These are phyloP conservation scores for Dolichomitus sp. DNA, from an alignment of 2,888 invertebrate genomes.

Conservation along the genomic window DNA sequence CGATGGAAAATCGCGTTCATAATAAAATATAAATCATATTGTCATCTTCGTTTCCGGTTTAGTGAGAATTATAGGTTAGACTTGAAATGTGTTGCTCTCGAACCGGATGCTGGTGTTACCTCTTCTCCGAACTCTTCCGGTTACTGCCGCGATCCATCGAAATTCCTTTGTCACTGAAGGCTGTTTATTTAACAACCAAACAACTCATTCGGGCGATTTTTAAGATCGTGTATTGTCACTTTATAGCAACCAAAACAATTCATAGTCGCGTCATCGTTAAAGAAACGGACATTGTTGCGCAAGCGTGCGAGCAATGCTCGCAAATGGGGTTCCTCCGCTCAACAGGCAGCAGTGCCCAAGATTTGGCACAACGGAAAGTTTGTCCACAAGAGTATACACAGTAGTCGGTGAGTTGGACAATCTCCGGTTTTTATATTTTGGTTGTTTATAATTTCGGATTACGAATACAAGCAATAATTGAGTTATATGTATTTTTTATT, in stretches of 20 bases:
- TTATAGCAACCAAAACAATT: conserved; percentile 58
- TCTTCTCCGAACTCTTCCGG: conserved; percentile 74
- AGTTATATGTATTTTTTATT: too few relatives aligned
- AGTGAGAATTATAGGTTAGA: conserved; percentile 45
- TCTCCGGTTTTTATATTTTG: not conserved
- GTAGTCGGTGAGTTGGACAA: not conserved
- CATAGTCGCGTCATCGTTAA: conserved; percentile 62
- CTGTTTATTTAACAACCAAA: conserved; percentile 27
- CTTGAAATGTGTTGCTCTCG: conserved; percentile 31
- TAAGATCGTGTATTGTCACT: conserved; percentile 42
- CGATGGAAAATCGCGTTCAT: conserved; percentile 1
- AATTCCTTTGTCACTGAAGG: not conserved
- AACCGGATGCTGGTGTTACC: conserved; percentile 69
- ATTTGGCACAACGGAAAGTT: not conserved
- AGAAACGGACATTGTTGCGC: conserved; percentile 48
- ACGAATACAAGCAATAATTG: too few relatives aligned
- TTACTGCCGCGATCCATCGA: conserved; percentile 72
- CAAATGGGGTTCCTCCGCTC: not conserved
- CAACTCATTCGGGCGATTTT: conserved; percentile 14
- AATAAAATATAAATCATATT: conserved; percentile 34
- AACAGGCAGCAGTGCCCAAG: not conserved
- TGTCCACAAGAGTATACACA: not conserved
- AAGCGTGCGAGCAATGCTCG: not conserved
- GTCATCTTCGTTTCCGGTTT: conserved; percentile 42
- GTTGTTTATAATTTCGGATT: too few relatives aligned